Evolutionary conservation across 2,113 vertebrate species (phyloP).

Genomic region (Athene cunicularia): DNA sequence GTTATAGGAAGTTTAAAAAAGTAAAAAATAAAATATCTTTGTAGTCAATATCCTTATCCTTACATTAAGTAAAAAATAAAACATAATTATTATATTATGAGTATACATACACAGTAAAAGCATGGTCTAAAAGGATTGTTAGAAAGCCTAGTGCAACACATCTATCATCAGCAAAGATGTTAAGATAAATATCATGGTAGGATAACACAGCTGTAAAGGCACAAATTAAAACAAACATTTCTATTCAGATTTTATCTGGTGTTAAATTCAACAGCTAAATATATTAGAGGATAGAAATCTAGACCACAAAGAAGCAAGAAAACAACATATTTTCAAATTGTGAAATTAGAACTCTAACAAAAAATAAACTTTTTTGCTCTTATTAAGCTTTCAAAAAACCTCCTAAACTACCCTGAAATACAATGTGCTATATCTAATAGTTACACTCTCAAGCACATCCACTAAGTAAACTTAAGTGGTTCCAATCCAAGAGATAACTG

Average conservation of each 20-base stretch:
- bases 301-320: neutral
- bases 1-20: neutral
- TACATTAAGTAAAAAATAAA: neutral
- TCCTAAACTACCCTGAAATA: neutral
- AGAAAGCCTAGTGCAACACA: neutral
- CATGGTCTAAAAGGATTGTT: neutral
- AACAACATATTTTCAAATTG: neutral
- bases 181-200: neutral
- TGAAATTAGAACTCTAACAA: neutral
- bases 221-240: neutral
- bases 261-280: neutral
- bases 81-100: neutral
- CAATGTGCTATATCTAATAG: neutral
- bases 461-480: neutral
- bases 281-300: neutral
- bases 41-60: neutral
- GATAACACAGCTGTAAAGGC: neutral
- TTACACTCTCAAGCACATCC: neutral
- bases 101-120: neutral
- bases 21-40: neutral
- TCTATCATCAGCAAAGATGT: neutral
- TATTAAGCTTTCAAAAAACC: neutral
- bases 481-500: neutral
- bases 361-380: neutral
- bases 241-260: neutral